Evolutionary conservation across 1,140 invertebrate genomes (phyloP), one percentile per base, ranked within the genome.

Genomic region (Drosophila ananassae): DNA sequence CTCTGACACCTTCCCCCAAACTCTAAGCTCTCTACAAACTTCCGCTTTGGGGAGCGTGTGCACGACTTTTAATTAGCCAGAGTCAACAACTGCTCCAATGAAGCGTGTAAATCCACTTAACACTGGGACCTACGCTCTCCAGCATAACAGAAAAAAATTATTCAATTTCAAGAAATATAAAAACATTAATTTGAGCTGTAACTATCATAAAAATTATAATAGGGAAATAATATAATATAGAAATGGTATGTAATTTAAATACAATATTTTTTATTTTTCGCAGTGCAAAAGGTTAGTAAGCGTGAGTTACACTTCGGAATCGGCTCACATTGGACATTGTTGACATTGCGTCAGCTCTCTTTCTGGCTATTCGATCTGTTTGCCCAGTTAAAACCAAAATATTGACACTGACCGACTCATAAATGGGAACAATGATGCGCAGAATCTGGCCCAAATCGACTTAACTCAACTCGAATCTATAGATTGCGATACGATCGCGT

Each of bases 311-410:
- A 85, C 73, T 61, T 51, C 41, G 56, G 56, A 76, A 66, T 73
- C 24, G 72, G 30, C 60, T 47, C 68, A 59, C 44, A 57, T 21
- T 30, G 34, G 41, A 59, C 56, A 39, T 32, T 89, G 66, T 89
- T 77, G 74, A 83, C 79, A 89, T 87, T 87, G 73, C 83, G 78
- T 89, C 83, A 87, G 76, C 79, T 83, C 62, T 73, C 75, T 41
- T 68, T 71, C 47, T 68, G 46, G 30, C 51, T 54, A 46, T 58
- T 47, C 39, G 63, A 61, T 46, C 22, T 85, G 60, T 87, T 87
- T 87, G 60, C 6, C 67, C 28, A 87, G 71, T 68, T 87, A 79
- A 87, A 87, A 89, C 68, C 83, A 89, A 59, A 89, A 89, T 87
- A 89, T 87, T 87, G 78, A 89, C 82, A 67, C 39, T 46, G 34